These are phyloP conservation scores for Conus betulinus DNA, from an alignment of 1,140 invertebrate genomes.

Conservation along the genomic window DNA sequence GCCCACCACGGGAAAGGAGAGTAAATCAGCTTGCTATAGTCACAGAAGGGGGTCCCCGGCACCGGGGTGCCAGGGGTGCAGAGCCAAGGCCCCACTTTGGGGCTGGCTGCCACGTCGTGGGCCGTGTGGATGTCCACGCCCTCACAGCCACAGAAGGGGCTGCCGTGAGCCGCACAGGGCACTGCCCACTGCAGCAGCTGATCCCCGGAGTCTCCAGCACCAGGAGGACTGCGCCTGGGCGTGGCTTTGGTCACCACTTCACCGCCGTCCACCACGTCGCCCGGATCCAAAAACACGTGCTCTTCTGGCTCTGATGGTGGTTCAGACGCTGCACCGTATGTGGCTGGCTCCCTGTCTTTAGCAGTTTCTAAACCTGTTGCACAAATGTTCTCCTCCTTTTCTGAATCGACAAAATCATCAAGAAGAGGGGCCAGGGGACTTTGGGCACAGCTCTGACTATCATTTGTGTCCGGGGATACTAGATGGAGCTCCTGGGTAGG, in stretches of 20 bases:
- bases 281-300: not conserved
- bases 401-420: not conserved
- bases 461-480: not conserved
- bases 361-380: not conserved
- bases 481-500: not conserved
- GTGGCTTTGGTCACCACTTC: not conserved
- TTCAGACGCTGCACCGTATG: not conserved
- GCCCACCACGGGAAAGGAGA: not conserved
- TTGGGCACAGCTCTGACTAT: not conserved
- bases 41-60: not conserved
- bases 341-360: not conserved
- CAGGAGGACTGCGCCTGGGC: not conserved
- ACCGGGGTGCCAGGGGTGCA: slow-evolving; percentile 19
- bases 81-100: slow-evolving; percentile 19
- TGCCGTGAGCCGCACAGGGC: slow-evolving; percentile 30
- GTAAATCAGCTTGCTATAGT: slow-evolving; percentile 12
- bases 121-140: slow-evolving; percentile 16
- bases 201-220: not conserved
- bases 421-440: not conserved
- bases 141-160: slow-evolving; percentile 27
- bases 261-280: not conserved
- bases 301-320: not conserved
- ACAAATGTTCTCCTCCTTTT: not conserved
- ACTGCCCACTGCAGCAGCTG: slow-evolving; percentile 23
- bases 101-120: not conserved